A percentile compares a stretch with the other conserved stretches of the same genome.
Evolutionary conservation across 1,140 invertebrate species (phyloP).

Genomic region (Sycobia sp.): DNA sequence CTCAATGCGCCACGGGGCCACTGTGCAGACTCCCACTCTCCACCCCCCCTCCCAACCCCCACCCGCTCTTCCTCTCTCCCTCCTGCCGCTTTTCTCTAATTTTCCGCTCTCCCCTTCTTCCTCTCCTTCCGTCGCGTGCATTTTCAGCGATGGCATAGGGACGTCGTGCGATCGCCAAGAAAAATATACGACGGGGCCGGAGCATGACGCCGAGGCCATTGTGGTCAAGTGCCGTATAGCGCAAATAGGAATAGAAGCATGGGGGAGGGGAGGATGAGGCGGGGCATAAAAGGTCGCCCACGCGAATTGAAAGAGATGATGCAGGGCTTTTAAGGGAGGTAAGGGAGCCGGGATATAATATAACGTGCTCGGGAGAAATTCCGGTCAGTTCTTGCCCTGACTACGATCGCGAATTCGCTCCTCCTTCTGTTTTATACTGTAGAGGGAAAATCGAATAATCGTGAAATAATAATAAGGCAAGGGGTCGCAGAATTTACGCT

Average conservation of each 20-base stretch:
- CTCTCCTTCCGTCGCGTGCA: no score
- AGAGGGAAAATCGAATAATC: not conserved
- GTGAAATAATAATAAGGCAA: no score
- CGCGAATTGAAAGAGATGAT: conserved; percentile 9
- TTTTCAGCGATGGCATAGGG: no score
- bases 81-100: no score
- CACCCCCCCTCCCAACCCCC: no score
- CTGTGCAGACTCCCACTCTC: no score
- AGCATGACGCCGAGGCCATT: conserved; percentile 5
- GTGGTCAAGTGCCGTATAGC: conserved; percentile 20
- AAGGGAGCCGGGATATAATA: conserved; percentile 6
- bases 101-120: no score
- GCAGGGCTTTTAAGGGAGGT: not conserved
- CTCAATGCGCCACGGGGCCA: no score
- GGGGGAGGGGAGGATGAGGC: not conserved
- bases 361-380: conserved; percentile 20
- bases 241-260: not conserved
- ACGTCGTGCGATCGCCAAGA: no score
- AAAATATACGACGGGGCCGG: conserved; percentile 7
- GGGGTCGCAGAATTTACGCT: not conserved
- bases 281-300: conserved; percentile 7
- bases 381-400: not conserved
- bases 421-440: not conserved
- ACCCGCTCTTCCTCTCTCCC: no score
- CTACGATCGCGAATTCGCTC: no score